Percentiles rank a stretch among this genome's conserved stretches.
Conservation (phyloP, 92 coral and sea anemone species). For the Heliopora coerulea region DNA sequence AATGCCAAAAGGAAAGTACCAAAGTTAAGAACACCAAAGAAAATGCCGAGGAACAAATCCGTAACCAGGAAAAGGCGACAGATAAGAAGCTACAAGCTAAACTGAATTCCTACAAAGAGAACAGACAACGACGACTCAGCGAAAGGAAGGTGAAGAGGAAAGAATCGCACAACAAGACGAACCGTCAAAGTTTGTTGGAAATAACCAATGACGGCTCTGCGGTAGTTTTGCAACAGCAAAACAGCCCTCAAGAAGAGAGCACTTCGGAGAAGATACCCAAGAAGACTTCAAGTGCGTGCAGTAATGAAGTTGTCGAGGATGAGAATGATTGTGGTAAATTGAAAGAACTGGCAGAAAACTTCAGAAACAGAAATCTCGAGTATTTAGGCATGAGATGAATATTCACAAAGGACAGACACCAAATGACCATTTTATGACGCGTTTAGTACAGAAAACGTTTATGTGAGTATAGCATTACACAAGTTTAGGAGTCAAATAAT, state of each 20-base stretch:
- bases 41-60: conserved; percentile 10
- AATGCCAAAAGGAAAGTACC: conserved; percentile 11
- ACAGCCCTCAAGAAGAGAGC: not conserved
- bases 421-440: not conserved
- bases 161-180: not conserved
- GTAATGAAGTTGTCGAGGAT: not conserved
- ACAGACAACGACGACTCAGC: conserved; percentile 9
- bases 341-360: conserved; percentile 32
- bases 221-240: not conserved
- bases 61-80: conserved; percentile 14
- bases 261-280: not conserved
- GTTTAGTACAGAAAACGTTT: too few relatives aligned
- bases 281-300: not conserved
- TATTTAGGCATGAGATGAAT: conserved; percentile 7
- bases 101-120: conserved; percentile 23
- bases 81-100: conserved; percentile 18
- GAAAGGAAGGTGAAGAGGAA: conserved; percentile 12
- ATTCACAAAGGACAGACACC: not conserved
- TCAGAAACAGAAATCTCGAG: conserved; percentile 27
- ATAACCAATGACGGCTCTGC: conserved; percentile 15
- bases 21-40: conserved; percentile 29
- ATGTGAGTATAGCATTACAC: too few relatives aligned
- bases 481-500: too few relatives aligned
- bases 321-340: conserved; percentile 1
- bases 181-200: conserved; percentile 1